Base-by-base conservation (phyloP, 37 sponge, comb jelly and placozoan species). In the Ephydatia muelleri region DNA sequence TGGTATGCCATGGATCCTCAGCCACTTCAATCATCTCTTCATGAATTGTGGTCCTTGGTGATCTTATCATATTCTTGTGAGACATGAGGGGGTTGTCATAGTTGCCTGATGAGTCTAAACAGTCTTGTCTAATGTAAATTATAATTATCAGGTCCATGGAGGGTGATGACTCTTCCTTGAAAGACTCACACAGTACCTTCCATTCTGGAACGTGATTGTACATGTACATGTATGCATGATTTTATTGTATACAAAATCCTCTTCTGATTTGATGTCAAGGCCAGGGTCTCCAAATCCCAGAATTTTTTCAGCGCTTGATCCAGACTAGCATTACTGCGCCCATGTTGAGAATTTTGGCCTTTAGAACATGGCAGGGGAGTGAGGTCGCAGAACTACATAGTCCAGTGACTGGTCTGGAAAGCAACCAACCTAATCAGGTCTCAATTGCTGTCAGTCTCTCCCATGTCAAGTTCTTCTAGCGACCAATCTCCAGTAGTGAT, bases 241-340 rank as follows among this genome's bases (percentile, higher is more conserved):
- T 9, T 70, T 48, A 34, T 84, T 64, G n/a, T 84, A 75, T 1
- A 84, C 34, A 2, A 76, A 74, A 67, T 22, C 66, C 73, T 91
- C 84, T 77, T 4, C 38, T n/a, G 38, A 28, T 3, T 32, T 21
- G 9, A 86, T 49, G n/a, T 83, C 78, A 14, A 85, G n/a, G n/a
- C n/a, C n/a, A n/a, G 64, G 70, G 86, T 14, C 33, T 90, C 91
- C 68, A 90, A 34, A 28, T 90, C 82, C 86, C 91, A 90, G 71
- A 90, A 85, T 40, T 74, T 22, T 48, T 33, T 40, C 26, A 84
- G 57, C 43, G 73, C 75, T 21, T 73, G 36, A 65, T 73, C 73
- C 27, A 84, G n/a, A 65, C 32, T 21, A 0, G 78, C 72, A 9
- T 14, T 31, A 37, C 34, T 65, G 76, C 12, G 11, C 65, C 76